Evolutionary conservation across 2,113 vertebrate genomes (phyloP).

Genomic region (Ctenomys sociabilis): DNA sequence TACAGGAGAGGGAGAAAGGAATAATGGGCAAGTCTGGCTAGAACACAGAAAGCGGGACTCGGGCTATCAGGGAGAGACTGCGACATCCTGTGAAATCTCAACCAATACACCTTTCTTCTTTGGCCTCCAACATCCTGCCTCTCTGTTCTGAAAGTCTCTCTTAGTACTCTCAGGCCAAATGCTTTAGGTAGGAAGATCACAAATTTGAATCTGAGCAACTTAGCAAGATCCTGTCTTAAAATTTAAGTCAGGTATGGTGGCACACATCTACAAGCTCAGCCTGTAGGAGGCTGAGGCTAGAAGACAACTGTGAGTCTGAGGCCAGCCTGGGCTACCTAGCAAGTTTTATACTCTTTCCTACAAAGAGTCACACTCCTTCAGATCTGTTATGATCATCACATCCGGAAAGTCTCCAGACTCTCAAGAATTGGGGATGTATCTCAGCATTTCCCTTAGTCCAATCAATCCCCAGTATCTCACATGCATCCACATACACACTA

Average conservation of each 20-base stretch:
- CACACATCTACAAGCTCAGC: background rate
- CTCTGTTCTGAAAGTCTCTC: too few species aligned
- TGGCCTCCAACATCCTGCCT: background rate
- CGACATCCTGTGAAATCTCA: background rate
- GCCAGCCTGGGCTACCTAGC: background rate
- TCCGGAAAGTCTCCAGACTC: background rate
- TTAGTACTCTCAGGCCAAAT: background rate
- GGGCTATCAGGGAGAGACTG: background rate
- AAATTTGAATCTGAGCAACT: background rate
- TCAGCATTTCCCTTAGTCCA: background rate
- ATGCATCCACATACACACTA: background rate
- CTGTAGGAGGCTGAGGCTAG: background rate
- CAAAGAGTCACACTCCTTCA: background rate
- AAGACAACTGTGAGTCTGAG: background rate
- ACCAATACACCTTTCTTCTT: background rate
- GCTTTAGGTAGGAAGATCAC: background rate
- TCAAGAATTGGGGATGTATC: background rate
- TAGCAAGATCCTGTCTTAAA: background rate
- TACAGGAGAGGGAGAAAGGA: background rate
- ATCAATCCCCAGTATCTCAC: background rate
- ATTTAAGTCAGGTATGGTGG: background rate
- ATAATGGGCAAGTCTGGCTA: background rate
- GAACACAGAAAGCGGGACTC: background rate
- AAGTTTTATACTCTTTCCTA: background rate
- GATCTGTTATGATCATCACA: background rate